Base-by-base conservation (phyloP, 2,113 vertebrate genomes). In the Sigmodon hispidus region DNA sequence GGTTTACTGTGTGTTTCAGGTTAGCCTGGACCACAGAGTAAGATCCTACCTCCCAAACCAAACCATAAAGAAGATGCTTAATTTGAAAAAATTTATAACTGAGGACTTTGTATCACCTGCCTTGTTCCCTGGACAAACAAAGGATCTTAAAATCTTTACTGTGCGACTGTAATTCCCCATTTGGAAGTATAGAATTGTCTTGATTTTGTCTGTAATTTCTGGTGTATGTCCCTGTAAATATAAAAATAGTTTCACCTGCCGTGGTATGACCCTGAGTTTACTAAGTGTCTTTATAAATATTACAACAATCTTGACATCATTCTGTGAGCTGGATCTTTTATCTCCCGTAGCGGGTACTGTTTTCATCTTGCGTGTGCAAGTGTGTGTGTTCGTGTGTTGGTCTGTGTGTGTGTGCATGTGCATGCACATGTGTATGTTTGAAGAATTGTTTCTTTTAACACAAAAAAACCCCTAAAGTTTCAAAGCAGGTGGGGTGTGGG, bases 401-500 rank as follows among this genome's bases (percentile, higher is more conserved):
- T 57, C 3, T 4, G 5, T 22, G 43, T n/a, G 34, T 52, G 40
- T 22, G 45, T 31, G 40, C 2, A 21, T 11, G n/a, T 11, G 17
- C 21, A 1, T 12, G 26, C 5, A 7, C 5, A 21, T 2, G 2
- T 15, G 9, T 16, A 2, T 26, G 0, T 19, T 83, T 67, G 89
- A 94, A 93, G 67, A 85, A 95, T 77, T 95, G 77, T 70, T 96
- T 94, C 86, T 95, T 97, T 96, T 87, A 96, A 97, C 59, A 96
- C 89, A 97, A 94, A 97, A 63, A 93, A 96, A 67, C n/a, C n/a
- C n/a, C 95, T 79, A 36, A 97, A 96, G 96, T 97, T 98, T 96
- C 92, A 81, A 96, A 96, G 96, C 96, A 98, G 97, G 95, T 97
- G 96, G 97, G 96, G 94, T 97, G 97, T 97, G 97, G 96, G 96